Evolutionary conservation across 2,113 vertebrate species (phyloP).

Genomic region (Cervus canadensis): DNA sequence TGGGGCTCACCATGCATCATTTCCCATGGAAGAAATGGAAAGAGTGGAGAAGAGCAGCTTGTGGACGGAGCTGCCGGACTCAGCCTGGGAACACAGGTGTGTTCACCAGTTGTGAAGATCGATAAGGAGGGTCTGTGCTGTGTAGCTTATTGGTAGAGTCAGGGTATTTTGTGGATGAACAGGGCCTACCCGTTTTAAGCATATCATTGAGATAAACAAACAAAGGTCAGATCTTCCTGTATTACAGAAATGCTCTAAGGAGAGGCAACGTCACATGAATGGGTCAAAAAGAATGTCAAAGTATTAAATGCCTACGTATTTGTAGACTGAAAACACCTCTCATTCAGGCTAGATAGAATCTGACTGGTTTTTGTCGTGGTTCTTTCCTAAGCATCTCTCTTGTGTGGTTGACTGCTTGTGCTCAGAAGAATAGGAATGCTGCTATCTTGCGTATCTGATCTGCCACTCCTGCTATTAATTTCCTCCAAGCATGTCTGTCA

Average conservation of each 20-base stretch:
- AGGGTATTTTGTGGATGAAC: neutral
- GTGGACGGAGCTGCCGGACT: neutral
- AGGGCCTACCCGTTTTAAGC: neutral
- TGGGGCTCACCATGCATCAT: neutral
- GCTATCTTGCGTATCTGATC: neutral
- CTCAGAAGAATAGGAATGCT: neutral
- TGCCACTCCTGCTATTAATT: neutral
- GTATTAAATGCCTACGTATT: neutral
- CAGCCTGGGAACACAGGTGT: no score
- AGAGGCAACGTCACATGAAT: neutral
- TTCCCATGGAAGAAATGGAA: neutral
- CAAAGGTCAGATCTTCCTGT: neutral
- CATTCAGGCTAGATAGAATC: neutral
- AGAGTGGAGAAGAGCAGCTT: neutral
- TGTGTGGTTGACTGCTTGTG: neutral
- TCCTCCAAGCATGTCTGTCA: neutral
- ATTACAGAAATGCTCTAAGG: neutral
- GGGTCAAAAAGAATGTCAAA: neutral
- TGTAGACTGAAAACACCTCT: neutral
- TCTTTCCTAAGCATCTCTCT: neutral
- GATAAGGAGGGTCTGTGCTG: neutral
- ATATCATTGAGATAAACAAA: neutral
- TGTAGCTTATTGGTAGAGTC: neutral
- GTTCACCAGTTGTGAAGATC: fast-evolving
- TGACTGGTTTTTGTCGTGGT: neutral